These are phyloP conservation scores for Synergus laeviventris DNA, from an alignment of 2,888 invertebrate species.

Conservation along the genomic window DNA sequence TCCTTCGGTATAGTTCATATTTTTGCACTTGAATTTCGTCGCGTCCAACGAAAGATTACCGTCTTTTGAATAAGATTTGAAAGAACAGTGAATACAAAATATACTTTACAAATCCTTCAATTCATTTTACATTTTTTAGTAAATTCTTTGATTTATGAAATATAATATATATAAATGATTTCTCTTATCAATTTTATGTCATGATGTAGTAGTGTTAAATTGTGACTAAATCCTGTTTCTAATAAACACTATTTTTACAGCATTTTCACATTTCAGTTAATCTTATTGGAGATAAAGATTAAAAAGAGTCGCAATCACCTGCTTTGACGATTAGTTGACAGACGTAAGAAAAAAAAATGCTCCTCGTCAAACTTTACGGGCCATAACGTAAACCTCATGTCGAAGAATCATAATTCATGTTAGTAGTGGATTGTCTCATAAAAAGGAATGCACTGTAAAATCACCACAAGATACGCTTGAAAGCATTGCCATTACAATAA, in stretches of 20 bases:
- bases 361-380: constrained; percentile 45
- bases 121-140: not conserved
- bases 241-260: not conserved
- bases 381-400: constrained; percentile 55
- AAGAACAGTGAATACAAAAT: not conserved
- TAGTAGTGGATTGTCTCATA: constrained; percentile 30
- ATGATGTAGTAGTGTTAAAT: not conserved
- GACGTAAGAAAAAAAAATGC: constrained; percentile 38
- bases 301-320: constrained; percentile 7
- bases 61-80: not conserved
- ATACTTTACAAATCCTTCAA: not conserved
- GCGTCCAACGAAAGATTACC: not conserved
- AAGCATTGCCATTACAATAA: not conserved
- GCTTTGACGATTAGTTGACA: constrained; percentile 25
- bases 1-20: constrained; percentile 34
- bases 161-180: not conserved
- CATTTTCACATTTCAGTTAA: not conserved
- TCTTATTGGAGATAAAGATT: constrained; percentile 5
- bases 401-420: constrained; percentile 55
- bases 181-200: not conserved
- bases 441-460: constrained; percentile 34
- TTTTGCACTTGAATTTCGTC: constrained; percentile 12
- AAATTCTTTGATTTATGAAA: not conserved
- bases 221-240: not conserved
- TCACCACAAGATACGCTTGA: constrained; percentile 8